Base-by-base conservation (phyloP, 2,888 invertebrate genomes). In the Stomorhina lunata region DNA sequence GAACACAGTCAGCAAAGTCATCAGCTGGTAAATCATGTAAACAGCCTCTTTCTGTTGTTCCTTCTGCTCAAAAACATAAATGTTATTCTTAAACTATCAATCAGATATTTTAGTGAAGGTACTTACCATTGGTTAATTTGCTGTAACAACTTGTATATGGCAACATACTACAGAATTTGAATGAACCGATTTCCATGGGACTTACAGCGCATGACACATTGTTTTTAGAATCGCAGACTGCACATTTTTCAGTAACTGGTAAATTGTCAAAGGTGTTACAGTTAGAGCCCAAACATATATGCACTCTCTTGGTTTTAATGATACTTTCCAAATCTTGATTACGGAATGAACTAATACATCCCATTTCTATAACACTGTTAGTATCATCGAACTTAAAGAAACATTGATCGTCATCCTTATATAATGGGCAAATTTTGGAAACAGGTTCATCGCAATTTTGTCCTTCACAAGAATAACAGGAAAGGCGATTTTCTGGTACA, bases 261-360 rank as follows among this genome's bases (percentile, higher is more conserved):
- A 88, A 4, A 2, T 79, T 63, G 0, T 86, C 85, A 2, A 77
- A n/a, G 1, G 72, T 25, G 50, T 90, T 90, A 77, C 90, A 90
- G 40, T 89, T 84, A 1, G 71, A 68, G 6, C 88, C 90, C 0
- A 86, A 77, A 34, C 91, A 90, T 0, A 90, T 83, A 2, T 80
- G 57, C 0, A 91, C 85, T 9, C 85, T 87, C 45, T 90, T 91
- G 0, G 89, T 88, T 66, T 85, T 87, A 27, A 91, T 83, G 0
- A 90, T 85, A 22, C 83, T 86, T 15, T 86, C 86, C 40, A 88
- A 15, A 7, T 86, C 85, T 68, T 89, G 88, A 40, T 71, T 84
- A 27, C 86, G 86, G 87, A 90, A 88, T 4, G 86, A 86, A 83
- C 90, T 88, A 5, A 89, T 59, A 43, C 90, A 90, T 25, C 90